These are phyloP conservation scores for Lasioglossum morio DNA, from an alignment of 2,888 invertebrate species.

Conservation along the genomic window DNA sequence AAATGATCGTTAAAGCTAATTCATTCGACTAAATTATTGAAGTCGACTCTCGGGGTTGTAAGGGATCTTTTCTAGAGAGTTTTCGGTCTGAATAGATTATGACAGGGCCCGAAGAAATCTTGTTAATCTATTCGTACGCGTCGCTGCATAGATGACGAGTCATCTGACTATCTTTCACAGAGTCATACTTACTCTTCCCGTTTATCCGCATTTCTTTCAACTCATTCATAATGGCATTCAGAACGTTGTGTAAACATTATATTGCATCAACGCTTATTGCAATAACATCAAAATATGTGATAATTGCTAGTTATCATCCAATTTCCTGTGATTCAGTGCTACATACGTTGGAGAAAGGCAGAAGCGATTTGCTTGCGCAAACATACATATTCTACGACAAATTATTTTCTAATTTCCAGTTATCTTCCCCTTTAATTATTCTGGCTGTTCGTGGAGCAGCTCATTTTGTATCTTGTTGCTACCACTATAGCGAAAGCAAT, in stretches of 20 bases:
- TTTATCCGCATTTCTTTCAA: neutral
- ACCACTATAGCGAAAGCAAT: neutral
- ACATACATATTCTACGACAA: conserved; percentile 1
- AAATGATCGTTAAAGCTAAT: too few species aligned
- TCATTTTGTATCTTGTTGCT: neutral
- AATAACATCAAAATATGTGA: neutral
- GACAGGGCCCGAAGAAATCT: neutral
- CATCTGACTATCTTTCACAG: neutral
- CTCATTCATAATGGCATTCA: neutral
- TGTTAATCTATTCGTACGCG: neutral
- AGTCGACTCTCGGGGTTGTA: neutral
- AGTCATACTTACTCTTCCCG: neutral
- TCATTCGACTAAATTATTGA: neutral
- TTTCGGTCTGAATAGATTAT: neutral
- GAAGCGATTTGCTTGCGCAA: neutral
- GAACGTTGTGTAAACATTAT: neutral
- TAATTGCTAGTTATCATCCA: neutral
- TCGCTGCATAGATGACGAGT: neutral
- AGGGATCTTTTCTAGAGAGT: neutral
- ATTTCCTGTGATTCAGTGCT: neutral
- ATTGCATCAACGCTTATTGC: neutral
- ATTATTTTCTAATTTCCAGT: neutral
- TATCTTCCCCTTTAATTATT: neutral
- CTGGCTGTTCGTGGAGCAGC: neutral
- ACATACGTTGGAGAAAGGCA: neutral